These are phyloP conservation scores for Aythya baeri DNA, from an alignment of 2,113 vertebrate genomes.

Conservation along the genomic window DNA sequence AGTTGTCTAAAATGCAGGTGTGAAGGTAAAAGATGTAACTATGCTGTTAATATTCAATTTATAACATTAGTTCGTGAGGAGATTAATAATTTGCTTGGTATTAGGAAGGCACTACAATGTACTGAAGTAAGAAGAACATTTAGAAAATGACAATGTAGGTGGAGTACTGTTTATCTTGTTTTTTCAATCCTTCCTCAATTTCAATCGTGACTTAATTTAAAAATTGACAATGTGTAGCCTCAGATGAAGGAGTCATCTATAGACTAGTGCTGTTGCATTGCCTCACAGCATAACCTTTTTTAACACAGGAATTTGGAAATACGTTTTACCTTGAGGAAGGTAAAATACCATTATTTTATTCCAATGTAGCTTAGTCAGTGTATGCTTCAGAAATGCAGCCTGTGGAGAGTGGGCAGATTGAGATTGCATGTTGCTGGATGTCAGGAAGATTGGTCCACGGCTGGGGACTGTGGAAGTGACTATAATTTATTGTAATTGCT, in stretches of 20 bases:
- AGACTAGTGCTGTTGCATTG: neutral
- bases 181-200: neutral
- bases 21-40: neutral
- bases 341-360: neutral
- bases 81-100: neutral
- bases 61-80: neutral
- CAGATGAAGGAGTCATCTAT: neutral
- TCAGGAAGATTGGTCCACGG: neutral
- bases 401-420: fast-evolving
- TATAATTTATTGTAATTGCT: neutral
- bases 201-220: neutral
- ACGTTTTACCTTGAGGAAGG: neutral
- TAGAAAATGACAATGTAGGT: neutral
- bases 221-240: neutral
- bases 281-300: neutral
- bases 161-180: neutral
- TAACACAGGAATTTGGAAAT: neutral
- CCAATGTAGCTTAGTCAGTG: neutral
- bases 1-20: constrained; percentile 16
- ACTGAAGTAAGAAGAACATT: neutral
- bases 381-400: neutral
- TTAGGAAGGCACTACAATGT: neutral
- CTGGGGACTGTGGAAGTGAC: neutral
- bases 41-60: constrained; percentile 5
- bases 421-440: neutral